Conservation (phyloP, 2,113 vertebrate species). For the Glaucomys volans region DNA sequence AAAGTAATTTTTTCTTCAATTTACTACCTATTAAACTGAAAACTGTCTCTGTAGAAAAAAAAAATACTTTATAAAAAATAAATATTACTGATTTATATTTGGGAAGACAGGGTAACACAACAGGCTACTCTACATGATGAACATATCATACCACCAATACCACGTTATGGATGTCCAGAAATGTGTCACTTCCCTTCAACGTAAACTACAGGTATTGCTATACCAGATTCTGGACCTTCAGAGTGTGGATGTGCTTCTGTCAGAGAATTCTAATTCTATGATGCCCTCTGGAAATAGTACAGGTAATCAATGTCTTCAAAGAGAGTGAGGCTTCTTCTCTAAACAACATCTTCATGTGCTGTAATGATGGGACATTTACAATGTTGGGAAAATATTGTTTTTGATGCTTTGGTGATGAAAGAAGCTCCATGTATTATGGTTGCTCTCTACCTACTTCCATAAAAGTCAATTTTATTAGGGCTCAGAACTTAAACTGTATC, state of each 20-base stretch:
- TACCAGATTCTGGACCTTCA: not conserved
- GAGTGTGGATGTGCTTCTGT: too few species aligned
- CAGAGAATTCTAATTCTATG: not conserved
- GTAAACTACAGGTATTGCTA: not conserved
- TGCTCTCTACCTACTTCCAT: not conserved
- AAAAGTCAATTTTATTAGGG: not conserved
- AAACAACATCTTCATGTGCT: slow-evolving; percentile 15
- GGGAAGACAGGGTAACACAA: not conserved
- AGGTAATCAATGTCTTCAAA: not conserved
- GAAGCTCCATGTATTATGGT: not conserved
- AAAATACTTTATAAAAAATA: not conserved
- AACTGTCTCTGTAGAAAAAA: not conserved
- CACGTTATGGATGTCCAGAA: not conserved
- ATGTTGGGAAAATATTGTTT: not conserved
- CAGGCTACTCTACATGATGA: not conserved
- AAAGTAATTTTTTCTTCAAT: not conserved
- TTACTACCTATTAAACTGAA: slow-evolving; percentile 16
- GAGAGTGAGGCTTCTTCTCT: not conserved
- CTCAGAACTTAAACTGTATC: not conserved
- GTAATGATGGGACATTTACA: not conserved
- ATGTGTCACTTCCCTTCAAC: not conserved
- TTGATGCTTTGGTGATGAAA: not conserved
- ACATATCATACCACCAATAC: not conserved
- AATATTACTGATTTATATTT: not conserved
- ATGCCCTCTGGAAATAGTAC: not conserved